Evolutionary conservation across 2,797 vertebrate species (phyloP).

Genomic region (Scolopax bukidnonensis): DNA sequence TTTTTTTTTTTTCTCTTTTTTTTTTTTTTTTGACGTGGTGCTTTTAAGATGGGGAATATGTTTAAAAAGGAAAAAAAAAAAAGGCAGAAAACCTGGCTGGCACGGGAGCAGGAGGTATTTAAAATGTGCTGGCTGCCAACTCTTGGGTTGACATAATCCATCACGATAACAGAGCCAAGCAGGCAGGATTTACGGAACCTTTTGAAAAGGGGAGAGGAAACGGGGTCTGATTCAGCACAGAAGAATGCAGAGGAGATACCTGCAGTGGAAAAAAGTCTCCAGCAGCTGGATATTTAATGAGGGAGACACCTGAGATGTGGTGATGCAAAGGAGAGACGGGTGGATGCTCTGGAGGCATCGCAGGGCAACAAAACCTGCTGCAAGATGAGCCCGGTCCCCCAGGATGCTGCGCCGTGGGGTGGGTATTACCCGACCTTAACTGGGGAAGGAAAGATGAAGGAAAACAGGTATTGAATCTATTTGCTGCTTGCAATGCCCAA

Average conservation of each 20-base stretch:
- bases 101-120: slow-evolving; percentile 19
- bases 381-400: neutral
- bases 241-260: slow-evolving; percentile 13
- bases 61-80: neutral
- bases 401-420: rapidly evolving
- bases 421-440: neutral
- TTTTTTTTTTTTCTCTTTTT: no score
- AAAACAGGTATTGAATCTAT: rapidly evolving
- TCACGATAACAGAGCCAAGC: slow-evolving; percentile 21
- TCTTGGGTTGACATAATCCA: slow-evolving; percentile 38
- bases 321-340: neutral
- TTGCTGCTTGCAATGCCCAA: neutral
- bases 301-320: neutral
- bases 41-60: neutral
- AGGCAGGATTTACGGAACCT: slow-evolving; percentile 15
- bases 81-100: neutral
- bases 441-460: neutral
- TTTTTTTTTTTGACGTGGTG: neutral
- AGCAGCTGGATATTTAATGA: neutral
- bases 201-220: slow-evolving; percentile 15
- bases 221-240: slow-evolving; percentile 15
- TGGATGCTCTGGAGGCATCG: neutral
- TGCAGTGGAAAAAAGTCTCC: neutral
- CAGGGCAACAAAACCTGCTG: neutral
- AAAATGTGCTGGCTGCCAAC: slow-evolving; percentile 10